phyloP scores from a whole-genome alignment of 2,888 invertebrate genomes.

The Aporophyla nigra region DNA sequence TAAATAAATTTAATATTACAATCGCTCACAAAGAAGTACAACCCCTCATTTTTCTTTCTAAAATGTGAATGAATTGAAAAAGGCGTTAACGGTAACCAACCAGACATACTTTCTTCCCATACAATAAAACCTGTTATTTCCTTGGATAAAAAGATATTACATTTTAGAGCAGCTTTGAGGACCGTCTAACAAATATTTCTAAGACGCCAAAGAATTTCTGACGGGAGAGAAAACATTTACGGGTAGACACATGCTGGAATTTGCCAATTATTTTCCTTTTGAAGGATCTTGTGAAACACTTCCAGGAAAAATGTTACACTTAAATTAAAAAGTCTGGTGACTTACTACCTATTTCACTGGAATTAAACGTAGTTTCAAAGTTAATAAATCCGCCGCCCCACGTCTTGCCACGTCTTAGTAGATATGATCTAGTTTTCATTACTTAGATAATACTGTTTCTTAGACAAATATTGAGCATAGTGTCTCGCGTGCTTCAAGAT shows the following conservation, averaged over 20 bases:
- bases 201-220: constrained; percentile 64
- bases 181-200: constrained; percentile 61
- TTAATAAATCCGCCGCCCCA: constrained; percentile 6
- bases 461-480: background rate
- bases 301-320: constrained; percentile 51
- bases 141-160: constrained; percentile 61
- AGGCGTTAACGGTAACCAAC: constrained; percentile 7
- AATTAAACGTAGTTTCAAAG: constrained; percentile 32
- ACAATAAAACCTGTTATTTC: constrained; percentile 35
- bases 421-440: background rate
- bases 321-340: constrained; percentile 55
- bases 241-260: constrained; percentile 67
- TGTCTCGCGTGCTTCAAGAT: too few relatives aligned
- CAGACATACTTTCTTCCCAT: constrained; percentile 14
- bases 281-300: constrained; percentile 43
- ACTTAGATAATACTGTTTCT: background rate
- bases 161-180: constrained; percentile 61
- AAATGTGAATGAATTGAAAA: background rate
- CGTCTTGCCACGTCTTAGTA: background rate
- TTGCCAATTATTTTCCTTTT: constrained; percentile 66
- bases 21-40: background rate
- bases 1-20: background rate
- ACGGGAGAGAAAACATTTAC: constrained; percentile 65
- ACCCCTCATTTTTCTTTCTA: background rate
- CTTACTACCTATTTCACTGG: constrained; percentile 22